Evolutionary conservation across 2,888 invertebrate species (phyloP).

Genomic region (Antheraea yamamai): DNA sequence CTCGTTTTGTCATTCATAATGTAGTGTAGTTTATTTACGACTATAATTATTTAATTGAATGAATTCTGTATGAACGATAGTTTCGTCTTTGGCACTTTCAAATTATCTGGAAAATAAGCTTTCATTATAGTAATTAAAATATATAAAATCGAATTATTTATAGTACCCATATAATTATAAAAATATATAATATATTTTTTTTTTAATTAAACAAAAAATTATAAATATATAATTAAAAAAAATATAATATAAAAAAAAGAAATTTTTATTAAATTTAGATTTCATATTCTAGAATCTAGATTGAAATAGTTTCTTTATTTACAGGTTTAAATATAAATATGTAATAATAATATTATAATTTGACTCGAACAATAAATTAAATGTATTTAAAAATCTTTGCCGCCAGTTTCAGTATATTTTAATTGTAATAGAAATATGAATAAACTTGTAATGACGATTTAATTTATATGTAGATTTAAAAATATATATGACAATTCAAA

Average conservation of each 20-base stretch:
- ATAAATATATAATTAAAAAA: no score
- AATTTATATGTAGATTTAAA: neutral
- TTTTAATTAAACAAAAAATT: no score
- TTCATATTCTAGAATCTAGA: neutral
- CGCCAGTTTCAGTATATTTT: neutral
- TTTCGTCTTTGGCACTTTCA: conserved; percentile 22
- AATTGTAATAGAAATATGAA: neutral
- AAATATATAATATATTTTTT: no score
- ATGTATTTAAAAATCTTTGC: neutral
- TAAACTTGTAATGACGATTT: neutral
- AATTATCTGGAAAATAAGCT: conserved; percentile 24
- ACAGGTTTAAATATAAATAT: neutral
- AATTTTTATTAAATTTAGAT: no score
- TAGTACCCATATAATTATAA: no score
- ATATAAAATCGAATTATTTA: neutral
- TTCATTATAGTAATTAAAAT: conserved; percentile 20
- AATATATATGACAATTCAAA: neutral
- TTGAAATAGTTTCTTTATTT: neutral
- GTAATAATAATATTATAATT: neutral
- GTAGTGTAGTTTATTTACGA: conserved; percentile 24
- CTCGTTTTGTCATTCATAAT: conserved; percentile 39
- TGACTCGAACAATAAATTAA: neutral
- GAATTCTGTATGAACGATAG: conserved; percentile 16
- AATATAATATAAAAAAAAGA: no score
- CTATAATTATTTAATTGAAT: conserved; percentile 27